Evolutionary conservation across 2,797 vertebrate genomes (phyloP), one percentile per base, ranked within the genome.

Genomic region (Psittacula echo): DNA sequence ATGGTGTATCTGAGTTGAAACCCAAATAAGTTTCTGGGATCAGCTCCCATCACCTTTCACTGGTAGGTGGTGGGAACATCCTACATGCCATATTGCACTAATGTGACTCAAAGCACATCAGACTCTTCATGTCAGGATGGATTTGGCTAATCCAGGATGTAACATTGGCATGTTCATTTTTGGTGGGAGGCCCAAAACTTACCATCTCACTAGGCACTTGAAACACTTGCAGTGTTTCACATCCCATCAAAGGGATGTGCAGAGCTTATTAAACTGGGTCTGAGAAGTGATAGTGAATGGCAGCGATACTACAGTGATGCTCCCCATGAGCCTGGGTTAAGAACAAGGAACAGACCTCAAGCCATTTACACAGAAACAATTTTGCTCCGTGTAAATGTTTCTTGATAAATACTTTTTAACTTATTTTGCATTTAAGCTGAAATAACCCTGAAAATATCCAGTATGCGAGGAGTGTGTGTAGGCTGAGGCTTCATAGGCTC

Each of bases 31-130:
- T 62, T 92, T 66, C 86, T 85, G 61, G 60, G 27, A 74, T 83
- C 79, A 34, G 61, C 51, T 81, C 20, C 78, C 19, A 32, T 72
- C 10, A 1, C 29, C 32, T 48, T 54, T 53, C 37, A 37, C 5
- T n/a, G n/a, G 77, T 14, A 32, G 87, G 15, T 9, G 14, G 11
- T 47, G 86, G 64, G 45, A n/a, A 2, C 34, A 78, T 23, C 41
- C 42, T 37, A 2, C 0, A 0, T 27, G 20, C 44, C 1, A 1
- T 13, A 2, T 56, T 18, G 72, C 42, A 32, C 34, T 29, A 6
- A 0, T 13, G 39, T 30, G 42, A 4, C 44, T 51, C 42, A 16
- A 7, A 68, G 70, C n/a, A 47, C 32, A 7, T 79, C 24, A 6
- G 2, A 5, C 39, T 27, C 37, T 10, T 34, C 0, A 1, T 21